phyloP scores from a whole-genome alignment of 2,888 invertebrate genomes.

The Meteorus colon region DNA sequence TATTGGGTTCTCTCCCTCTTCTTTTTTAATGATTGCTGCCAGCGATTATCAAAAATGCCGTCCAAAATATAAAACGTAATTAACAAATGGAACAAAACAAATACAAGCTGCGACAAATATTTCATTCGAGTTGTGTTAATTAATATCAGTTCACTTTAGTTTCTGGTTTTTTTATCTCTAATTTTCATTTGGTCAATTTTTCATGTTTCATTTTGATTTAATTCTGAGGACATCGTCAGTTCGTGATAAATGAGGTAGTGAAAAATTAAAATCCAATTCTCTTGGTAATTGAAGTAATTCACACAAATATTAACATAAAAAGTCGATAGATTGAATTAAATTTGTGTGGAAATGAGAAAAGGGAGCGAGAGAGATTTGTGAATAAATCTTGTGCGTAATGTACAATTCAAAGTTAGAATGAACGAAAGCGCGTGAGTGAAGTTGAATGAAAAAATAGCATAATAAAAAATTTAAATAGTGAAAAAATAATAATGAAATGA shows the following conservation, averaged over 20 bases:
- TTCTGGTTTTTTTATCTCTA: not conserved
- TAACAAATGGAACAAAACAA: not conserved
- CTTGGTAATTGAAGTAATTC: constrained; percentile 3
- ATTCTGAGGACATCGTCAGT: constrained; percentile 19
- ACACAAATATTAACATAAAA: constrained; percentile 19
- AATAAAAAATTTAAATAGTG: constrained; percentile 42
- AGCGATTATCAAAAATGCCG: constrained; percentile 20
- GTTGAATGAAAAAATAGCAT: not conserved
- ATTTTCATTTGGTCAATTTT: not conserved
- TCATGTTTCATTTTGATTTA: not conserved
- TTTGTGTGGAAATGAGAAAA: not conserved
- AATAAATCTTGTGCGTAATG: constrained; percentile 36
- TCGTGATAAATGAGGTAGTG: not conserved
- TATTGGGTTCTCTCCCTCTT: not conserved
- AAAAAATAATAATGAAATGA: constrained; percentile 37
- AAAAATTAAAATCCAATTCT: too few species aligned
- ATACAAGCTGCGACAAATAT: not conserved
- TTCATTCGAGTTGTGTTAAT: not conserved
- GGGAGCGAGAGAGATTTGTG: constrained; percentile 27
- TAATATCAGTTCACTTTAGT: not conserved
- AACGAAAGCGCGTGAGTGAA: not conserved
- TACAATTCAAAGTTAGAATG: not conserved
- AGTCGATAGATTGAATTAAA: constrained; percentile 15
- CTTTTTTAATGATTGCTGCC: constrained; percentile 2
- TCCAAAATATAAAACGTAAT: constrained; percentile 12